phyloP scores from a whole-genome alignment of 2,113 vertebrate genomes.

The Tychaedon coryphoeus region DNA sequence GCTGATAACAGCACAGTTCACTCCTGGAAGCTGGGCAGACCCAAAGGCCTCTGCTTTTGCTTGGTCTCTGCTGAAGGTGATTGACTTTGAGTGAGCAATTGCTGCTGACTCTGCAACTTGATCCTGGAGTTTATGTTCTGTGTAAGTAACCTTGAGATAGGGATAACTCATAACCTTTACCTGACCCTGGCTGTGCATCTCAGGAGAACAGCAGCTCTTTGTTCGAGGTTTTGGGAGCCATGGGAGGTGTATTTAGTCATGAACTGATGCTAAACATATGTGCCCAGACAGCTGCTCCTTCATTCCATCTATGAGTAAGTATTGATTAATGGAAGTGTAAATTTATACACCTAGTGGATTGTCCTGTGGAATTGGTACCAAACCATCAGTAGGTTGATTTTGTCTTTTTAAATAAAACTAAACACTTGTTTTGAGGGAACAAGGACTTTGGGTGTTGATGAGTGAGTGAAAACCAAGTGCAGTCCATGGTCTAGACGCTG shows the following conservation, averaged over 20 bases:
- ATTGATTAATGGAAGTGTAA: conserved; percentile 15
- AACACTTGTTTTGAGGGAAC: background rate
- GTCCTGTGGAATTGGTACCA: background rate
- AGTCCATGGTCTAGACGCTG: background rate
- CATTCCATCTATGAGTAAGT: background rate
- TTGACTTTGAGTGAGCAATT: conserved; percentile 64
- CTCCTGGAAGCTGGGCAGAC: background rate
- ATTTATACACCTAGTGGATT: background rate
- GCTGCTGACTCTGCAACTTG: conserved; percentile 54
- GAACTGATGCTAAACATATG: conserved; percentile 42
- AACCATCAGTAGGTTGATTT: background rate
- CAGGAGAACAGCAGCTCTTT: conserved; percentile 64
- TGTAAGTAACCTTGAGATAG: conserved; percentile 65
- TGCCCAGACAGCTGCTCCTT: conserved; percentile 16
- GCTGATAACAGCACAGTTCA: background rate
- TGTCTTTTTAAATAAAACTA: background rate
- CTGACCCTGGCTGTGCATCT: conserved; percentile 62
- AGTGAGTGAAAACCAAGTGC: background rate
- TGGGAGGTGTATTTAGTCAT: conserved; percentile 37
- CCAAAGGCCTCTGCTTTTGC: conserved; percentile 32
- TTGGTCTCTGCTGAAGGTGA: conserved; percentile 40
- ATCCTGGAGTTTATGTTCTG: conserved; percentile 55
- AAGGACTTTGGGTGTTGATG: background rate
- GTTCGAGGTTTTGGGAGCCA: conserved; percentile 49
- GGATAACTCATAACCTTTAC: conserved; percentile 58